Base-by-base conservation (phyloP, 2,113 vertebrate genomes). In the Misgurnus mizolepis region DNA sequence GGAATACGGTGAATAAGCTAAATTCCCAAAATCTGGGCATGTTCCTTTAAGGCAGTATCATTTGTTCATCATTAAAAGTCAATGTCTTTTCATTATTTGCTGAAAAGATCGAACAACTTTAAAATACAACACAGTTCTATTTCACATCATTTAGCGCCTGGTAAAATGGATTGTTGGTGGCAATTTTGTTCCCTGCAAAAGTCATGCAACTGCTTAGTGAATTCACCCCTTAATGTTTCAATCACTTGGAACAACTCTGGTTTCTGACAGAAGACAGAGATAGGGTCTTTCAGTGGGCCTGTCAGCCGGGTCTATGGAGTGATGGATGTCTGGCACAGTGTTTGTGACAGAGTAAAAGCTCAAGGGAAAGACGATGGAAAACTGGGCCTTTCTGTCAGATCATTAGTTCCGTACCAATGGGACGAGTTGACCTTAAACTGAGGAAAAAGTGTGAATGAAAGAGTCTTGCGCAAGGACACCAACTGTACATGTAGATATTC, bases 321-420 rank as follows among this genome's bases (percentile, higher is more conserved):
- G 65, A 84, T 60, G 69, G 49, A 56, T 71, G 64, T 79, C 56
- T 75, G 58, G 69, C 74, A 76, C 39, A 68, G 74, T 45, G 11
- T 50, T 79, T 68, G 47, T 82, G 75, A 79, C 83, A 78, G 61
- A 76, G 67, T 81, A 47, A 81, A 75, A 79, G 61, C 65, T 74
- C 71, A 14, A 61, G 34, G 50, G 60, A 45, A 53, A 5, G 45
- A 22, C 3, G 62, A 70, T 34, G 53, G 55, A 77, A 78, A 79
- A 76, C 47, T 47, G 69, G 61, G 47, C n/a, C 65, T 82, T 61
- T 75, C 62, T 82, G 80, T 27, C 58, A 60, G 49, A 82, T 60
- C 67, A 82, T 82, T 82, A 79, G 76, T 73, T 64, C 41, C 12
- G 70, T 55, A 80, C 82, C 47, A 73, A 56, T 39, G 68, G 66